Evolutionary conservation across 1,140 invertebrate genomes (phyloP).

Genomic region (Amyelois transitella): DNA sequence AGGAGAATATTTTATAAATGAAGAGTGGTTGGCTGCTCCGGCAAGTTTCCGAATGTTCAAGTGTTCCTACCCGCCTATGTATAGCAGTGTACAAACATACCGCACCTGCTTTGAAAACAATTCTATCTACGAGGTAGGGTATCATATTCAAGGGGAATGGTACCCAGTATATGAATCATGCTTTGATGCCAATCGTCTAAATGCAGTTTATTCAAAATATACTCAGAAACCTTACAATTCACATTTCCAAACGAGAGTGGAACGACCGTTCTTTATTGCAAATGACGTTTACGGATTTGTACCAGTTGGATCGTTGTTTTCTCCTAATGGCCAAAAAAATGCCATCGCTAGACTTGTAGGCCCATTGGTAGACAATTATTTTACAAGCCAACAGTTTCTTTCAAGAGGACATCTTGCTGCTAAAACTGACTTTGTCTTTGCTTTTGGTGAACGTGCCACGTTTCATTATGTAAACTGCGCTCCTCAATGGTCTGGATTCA

Average conservation of each 20-base stretch:
- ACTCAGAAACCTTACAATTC: constrained; percentile 60
- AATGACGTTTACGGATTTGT: constrained; percentile 32
- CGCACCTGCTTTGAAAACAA: constrained; percentile 46
- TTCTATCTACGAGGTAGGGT: constrained; percentile 51
- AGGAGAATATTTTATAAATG: constrained; percentile 45
- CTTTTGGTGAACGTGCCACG: constrained; percentile 77
- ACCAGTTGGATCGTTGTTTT: constrained; percentile 44
- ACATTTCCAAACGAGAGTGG: constrained; percentile 46
- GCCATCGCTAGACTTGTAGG: constrained; percentile 47
- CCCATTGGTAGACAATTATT: constrained; percentile 28
- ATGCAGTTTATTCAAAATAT: constrained; percentile 54
- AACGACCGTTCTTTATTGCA: constrained; percentile 48
- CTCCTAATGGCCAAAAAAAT: constrained; percentile 35
- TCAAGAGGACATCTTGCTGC: constrained; percentile 80
- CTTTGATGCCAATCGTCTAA: constrained; percentile 38
- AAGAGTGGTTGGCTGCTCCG: constrained; percentile 38
- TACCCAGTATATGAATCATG: constrained; percentile 56
- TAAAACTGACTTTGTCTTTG: constrained; percentile 80
- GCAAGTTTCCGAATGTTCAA: constrained; percentile 38
- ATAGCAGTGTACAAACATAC: constrained; percentile 40
- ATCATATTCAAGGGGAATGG: constrained; percentile 39
- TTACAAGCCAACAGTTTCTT: constrained; percentile 51
- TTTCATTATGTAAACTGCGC: constrained; percentile 80
- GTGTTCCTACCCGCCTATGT: constrained; percentile 32
- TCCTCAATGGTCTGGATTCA: constrained; percentile 80